phyloP scores from a whole-genome alignment of 1,140 invertebrate genomes.

The Dinoponera quadriceps region DNA sequence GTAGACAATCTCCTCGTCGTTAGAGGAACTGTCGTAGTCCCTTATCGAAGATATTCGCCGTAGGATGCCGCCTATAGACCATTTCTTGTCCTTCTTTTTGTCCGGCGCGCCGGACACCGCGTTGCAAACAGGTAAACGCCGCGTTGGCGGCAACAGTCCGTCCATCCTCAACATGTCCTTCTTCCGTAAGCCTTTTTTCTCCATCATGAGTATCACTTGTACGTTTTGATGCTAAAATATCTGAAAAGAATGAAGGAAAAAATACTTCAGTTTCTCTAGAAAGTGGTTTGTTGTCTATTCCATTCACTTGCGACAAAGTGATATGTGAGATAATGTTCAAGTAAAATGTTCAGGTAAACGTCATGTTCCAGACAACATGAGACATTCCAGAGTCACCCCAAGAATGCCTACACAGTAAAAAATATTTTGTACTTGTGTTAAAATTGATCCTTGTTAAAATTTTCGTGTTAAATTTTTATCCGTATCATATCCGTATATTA shows the following conservation, averaged over 20 bases:
- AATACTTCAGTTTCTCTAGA: too few relatives aligned
- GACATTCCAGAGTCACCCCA: too few relatives aligned
- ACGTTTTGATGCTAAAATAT: conserved; percentile 23
- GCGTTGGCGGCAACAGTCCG: conserved; percentile 66
- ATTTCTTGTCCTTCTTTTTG: conserved; percentile 71
- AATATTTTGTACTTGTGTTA: too few relatives aligned
- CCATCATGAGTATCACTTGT: conserved; percentile 47
- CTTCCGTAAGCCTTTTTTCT: conserved; percentile 63
- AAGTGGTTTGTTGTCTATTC: too few relatives aligned
- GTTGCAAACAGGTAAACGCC: conserved; percentile 62
- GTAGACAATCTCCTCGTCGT: conserved; percentile 71
- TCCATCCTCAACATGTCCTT: conserved; percentile 70
- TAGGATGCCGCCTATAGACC: conserved; percentile 69
- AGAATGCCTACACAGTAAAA: too few relatives aligned
- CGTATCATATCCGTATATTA: too few relatives aligned
- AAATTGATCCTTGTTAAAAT: too few relatives aligned
- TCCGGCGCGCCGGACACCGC: conserved; percentile 51
- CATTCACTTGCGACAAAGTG: too few relatives aligned
- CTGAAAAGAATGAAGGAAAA: conserved; percentile 22
- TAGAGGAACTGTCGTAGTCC: conserved; percentile 69
- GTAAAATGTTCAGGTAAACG: neutral
- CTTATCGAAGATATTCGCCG: conserved; percentile 67
- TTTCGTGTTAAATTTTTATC: too few relatives aligned
- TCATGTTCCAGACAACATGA: neutral
- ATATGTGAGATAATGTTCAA: neutral